phyloP scores from a whole-genome alignment of 2,888 invertebrate species.

The Cataglyphis cursor region DNA sequence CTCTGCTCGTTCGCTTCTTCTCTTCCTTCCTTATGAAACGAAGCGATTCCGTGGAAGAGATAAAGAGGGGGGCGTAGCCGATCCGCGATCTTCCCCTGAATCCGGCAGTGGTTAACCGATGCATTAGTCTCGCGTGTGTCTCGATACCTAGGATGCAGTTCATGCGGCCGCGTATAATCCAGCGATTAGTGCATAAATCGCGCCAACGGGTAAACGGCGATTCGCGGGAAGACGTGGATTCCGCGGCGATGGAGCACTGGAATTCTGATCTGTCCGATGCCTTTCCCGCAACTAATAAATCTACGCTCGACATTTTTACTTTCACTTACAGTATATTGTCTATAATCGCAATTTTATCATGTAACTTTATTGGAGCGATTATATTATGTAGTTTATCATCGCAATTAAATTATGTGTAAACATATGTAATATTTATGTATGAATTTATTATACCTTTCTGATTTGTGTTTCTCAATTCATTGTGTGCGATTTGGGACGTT shows the following conservation, averaged over 20 bases:
- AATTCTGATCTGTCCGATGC: slow-evolving; percentile 8
- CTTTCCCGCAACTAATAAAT: slow-evolving; percentile 43
- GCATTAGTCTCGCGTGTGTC: slow-evolving; percentile 70
- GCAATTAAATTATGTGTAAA: no score
- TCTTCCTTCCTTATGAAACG: slow-evolving; percentile 47
- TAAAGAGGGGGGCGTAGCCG: slow-evolving; percentile 74
- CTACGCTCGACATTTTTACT: slow-evolving; percentile 1
- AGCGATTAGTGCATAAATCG: slow-evolving; percentile 73
- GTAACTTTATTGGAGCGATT: background rate
- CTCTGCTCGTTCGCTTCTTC: slow-evolving; percentile 33
- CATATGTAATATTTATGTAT: background rate
- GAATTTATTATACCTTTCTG: background rate
- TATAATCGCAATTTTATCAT: background rate
- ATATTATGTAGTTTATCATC: background rate
- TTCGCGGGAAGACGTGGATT: slow-evolving; percentile 25
- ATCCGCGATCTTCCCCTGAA: slow-evolving; percentile 75
- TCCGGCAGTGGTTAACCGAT: slow-evolving; percentile 69
- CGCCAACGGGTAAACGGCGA: slow-evolving; percentile 61
- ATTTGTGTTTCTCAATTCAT: background rate
- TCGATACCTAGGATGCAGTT: slow-evolving; percentile 64
- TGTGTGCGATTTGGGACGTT: background rate
- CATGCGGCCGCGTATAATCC: slow-evolving; percentile 64
- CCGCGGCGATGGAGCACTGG: slow-evolving; percentile 23
- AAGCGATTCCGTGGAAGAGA: slow-evolving; percentile 72
- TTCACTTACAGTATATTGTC: background rate